Evolutionary conservation across 2,888 invertebrate genomes (phyloP), one percentile per base, ranked within the genome.

Genomic region (Clistopyga incitator): DNA sequence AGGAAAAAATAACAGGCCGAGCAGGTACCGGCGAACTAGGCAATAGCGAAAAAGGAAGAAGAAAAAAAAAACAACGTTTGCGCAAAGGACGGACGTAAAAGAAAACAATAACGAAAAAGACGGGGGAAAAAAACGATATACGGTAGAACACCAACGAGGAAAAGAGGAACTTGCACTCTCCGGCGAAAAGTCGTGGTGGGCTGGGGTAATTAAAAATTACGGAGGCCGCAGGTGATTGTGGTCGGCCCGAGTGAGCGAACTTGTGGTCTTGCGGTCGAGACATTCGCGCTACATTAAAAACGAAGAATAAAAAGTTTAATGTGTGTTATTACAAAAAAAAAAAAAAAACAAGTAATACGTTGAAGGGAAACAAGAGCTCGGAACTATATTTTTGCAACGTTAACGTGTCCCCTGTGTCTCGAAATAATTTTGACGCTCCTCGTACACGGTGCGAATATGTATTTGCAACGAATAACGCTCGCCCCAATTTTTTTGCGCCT

Each of bases 201-300:
- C 71, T 54, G 76, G 64, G 83, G 85, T 86, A 88, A 88, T 88
- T 87, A 88, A 88, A 88, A 88, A 88, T 88, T 88, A 87, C 81
- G 79, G 67, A 82, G 81, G 61, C 86, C 85, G 78, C 82, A 82
- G 83, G 83, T 84, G 85, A 88, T 86, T 85, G 84, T 71, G 82
- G 76, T 80, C 72, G 75, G 34, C 77, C n/a, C 80, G 74, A 80
- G 78, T 84, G 84, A 70, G 78, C 47, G 52, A 47, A 34, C 42
- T 61, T 64, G 56, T 50, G 72, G 74, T 75, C 78, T 79, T 65
- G 75, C 45, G 70, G 78, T 79, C 23, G 59, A 75, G 78, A 71
- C 54, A 56, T 75, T 70, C 65, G 13, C 25, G 67, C 56, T 72
- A 45, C 65, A 83, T 72, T 80, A 77, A 77, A 81, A 72, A 59